Evolutionary conservation across 2,888 invertebrate genomes (phyloP), one percentile per base, ranked within the genome.

Genomic region (Ophonus ardosiacus): DNA sequence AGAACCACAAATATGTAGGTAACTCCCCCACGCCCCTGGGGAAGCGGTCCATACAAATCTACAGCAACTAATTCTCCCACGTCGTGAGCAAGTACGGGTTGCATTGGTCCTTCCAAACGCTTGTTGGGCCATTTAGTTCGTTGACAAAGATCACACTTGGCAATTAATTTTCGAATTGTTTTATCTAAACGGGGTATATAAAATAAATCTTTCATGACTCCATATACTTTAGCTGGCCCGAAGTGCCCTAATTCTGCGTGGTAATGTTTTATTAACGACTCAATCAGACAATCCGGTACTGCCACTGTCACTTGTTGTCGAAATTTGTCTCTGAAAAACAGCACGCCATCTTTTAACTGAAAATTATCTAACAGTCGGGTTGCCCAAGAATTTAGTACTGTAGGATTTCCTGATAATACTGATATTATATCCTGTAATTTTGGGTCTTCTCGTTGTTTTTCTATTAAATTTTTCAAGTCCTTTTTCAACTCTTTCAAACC

Each of bases 1-100:
- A n/a, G n/a, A n/a, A n/a, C n/a, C n/a, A n/a, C n/a, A n/a, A n/a
- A n/a, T n/a, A n/a, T n/a, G n/a, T n/a, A n/a, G n/a, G 56, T 17
- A 0, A 68, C 81, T 0, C 85, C 85, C 2, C 78, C n/a, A 80
- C 15, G 8, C 78, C 51, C 21, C 1, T 21, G 21, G 1, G 21
- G 3, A 21, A 21, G 21, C 1, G 21, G 21, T 21, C 21, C 21
- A 21, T 21, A 85, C 10, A 86, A 65, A 63, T 86, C 86, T 2
- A 86, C 40, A 8, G 86, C 81, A 0, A 86, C 56, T 17, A 86
- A 21, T 13, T 86, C 74, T 7, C 57, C 74, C 3, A 76, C 76
- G 0, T n/a, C 13, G 10, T 1, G 7, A 24, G 76, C 57, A 7
- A 43, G 10, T 13, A 83, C 43, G 5, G 82, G 82, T 13, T 83